A percentile compares a stretch with the other conserved stretches of the same genome.
These are phyloP conservation scores for Limnephilus auricula DNA, from an alignment of 2,888 invertebrate species.

Conservation along the genomic window DNA sequence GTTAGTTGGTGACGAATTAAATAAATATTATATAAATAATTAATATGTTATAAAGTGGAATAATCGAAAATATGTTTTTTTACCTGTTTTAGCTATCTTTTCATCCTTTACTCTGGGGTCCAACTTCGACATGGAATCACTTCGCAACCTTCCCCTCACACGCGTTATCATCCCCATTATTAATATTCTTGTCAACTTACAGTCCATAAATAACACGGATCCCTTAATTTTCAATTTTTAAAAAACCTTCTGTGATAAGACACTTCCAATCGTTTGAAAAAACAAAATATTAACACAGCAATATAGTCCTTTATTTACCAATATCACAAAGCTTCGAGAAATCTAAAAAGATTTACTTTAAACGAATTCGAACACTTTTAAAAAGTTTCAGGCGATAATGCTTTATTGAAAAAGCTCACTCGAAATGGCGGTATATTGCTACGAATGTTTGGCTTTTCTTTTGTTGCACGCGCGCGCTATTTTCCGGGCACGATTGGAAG, in stretches of 20 bases:
- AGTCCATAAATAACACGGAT: conserved; percentile 38
- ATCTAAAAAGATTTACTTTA: not conserved
- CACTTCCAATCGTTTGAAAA: not conserved
- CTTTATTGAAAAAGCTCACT: not conserved
- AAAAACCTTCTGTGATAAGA: not conserved
- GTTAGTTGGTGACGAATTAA: not conserved
- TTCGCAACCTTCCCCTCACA: conserved; percentile 82
- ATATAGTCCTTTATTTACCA: not conserved
- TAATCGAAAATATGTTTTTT: conserved; percentile 65
- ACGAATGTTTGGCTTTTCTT: not conserved
- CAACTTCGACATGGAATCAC: conserved; percentile 81
- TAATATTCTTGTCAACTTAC: conserved; percentile 26
- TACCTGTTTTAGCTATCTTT: conserved; percentile 84
- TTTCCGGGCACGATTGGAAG: not conserved
- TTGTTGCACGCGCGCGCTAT: conserved; percentile 10
- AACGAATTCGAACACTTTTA: not conserved
- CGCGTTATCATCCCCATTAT: conserved; percentile 85
- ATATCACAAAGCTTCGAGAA: not conserved
- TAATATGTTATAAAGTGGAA: no score
- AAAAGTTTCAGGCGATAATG: not conserved
- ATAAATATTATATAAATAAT: no score
- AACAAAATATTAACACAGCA: not conserved
- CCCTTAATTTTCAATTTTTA: not conserved
- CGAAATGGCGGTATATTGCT: not conserved
- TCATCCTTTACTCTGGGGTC: conserved; percentile 81